Evolutionary conservation across 2,113 vertebrate species (phyloP).

Genomic region (Mustela lutreola): DNA sequence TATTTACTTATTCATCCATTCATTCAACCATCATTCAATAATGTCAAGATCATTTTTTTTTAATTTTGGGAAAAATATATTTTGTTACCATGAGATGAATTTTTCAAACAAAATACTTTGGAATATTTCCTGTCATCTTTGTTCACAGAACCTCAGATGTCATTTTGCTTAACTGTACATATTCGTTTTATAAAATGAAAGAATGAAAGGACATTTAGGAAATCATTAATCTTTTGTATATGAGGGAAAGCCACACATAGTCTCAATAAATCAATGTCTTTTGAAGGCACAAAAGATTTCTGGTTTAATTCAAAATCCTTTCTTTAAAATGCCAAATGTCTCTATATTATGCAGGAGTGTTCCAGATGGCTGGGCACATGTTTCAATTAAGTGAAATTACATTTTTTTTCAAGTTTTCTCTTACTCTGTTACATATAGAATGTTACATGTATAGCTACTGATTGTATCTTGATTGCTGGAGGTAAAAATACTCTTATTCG

Average conservation of each 20-base stretch:
- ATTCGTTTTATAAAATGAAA: conserved; percentile 75
- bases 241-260: conserved; percentile 80
- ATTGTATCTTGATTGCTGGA: neutral
- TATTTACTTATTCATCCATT: neutral
- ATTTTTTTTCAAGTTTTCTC: conserved; percentile 33
- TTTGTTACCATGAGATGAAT: conserved; percentile 25
- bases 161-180: conserved; percentile 74
- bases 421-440: neutral
- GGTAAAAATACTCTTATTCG: neutral
- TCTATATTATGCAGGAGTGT: conserved; percentile 68
- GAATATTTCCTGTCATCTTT: conserved; percentile 72
- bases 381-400: conserved; percentile 50
- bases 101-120: conserved; percentile 24
- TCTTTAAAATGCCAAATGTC: conserved; percentile 71
- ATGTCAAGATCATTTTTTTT: neutral
- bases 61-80: neutral
- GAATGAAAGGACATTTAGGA: conserved; percentile 79
- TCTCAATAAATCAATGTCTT: conserved; percentile 89
- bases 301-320: conserved; percentile 78
- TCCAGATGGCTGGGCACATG: conserved; percentile 51
- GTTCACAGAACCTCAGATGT: conserved; percentile 65
- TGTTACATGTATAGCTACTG: neutral
- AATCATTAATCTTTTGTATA: conserved; percentile 83
- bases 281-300: conserved; percentile 76
- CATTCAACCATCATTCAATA: conserved; percentile 29